A percentile compares a stretch with the other conserved stretches of the same genome.
phyloP scores from a whole-genome alignment of 2,888 invertebrate species.

The Schizaphis graminum region DNA sequence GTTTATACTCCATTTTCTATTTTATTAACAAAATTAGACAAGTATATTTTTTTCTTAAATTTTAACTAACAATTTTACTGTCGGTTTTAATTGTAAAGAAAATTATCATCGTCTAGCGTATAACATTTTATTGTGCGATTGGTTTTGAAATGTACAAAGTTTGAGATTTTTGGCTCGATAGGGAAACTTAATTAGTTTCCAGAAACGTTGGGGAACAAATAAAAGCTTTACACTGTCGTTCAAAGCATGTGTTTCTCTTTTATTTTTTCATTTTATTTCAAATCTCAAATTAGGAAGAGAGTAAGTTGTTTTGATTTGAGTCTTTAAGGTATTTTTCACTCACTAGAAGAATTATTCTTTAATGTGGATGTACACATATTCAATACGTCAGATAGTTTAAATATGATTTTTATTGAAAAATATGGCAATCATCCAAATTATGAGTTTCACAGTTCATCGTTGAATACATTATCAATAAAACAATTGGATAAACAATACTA shows the following conservation, averaged over 20 bases:
- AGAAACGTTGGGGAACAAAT: conserved; percentile 36
- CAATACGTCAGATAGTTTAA: neutral
- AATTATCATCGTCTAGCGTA: conserved; percentile 11
- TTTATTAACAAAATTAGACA: neutral
- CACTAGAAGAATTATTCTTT: too few species aligned
- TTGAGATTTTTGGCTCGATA: conserved; percentile 62
- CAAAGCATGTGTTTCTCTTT: conserved; percentile 50
- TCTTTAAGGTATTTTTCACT: neutral
- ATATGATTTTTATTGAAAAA: neutral
- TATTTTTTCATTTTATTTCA: conserved; percentile 27
- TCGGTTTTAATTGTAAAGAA: neutral
- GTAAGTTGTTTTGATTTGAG: conserved; percentile 14
- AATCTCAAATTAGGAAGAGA: conserved; percentile 13
- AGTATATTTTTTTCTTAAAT: neutral
- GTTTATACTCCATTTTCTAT: neutral
- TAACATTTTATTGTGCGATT: conserved; percentile 18
- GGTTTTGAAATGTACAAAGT: conserved; percentile 53
- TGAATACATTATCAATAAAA: neutral
- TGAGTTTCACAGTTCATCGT: neutral
- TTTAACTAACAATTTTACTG: neutral
- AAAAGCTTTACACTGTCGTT: conserved; percentile 51
- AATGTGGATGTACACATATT: neutral
- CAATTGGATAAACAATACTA: neutral
- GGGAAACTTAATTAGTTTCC: conserved; percentile 63
- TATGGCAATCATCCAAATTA: neutral